Percentiles rank a stretch among this genome's conserved stretches.
These are phyloP conservation scores for Whitmania pigra DNA, from an alignment of 1,140 invertebrate genomes.

Conservation along the genomic window DNA sequence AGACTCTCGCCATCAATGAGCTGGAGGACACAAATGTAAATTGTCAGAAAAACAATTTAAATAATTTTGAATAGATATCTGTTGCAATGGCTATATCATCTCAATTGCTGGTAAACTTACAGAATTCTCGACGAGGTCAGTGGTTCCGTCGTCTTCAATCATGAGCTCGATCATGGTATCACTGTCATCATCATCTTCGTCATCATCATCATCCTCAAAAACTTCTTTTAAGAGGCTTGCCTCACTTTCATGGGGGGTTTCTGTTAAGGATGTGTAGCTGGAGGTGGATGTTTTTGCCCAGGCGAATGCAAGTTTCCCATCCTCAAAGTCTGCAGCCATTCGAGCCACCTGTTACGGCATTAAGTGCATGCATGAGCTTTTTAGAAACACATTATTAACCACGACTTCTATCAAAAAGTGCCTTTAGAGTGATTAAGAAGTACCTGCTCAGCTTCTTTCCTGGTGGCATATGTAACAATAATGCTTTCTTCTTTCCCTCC, in stretches of 20 bases:
- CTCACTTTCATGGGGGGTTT: neutral
- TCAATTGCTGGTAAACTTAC: neutral
- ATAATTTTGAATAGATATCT: no score
- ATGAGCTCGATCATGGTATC: slow-evolving; percentile 7
- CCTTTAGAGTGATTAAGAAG: no score
- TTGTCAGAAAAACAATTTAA: no score
- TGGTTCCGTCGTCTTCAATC: neutral
- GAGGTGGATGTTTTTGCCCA: no score
- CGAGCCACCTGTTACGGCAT: neutral
- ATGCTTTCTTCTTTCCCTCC: neutral
- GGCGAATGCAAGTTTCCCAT: no score
- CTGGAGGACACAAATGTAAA: no score
- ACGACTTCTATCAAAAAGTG: no score
- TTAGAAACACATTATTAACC: no score
- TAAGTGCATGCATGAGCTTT: neutral
- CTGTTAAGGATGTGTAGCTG: neutral
- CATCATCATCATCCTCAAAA: neutral
- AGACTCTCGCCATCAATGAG: no score
- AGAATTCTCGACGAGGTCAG: neutral
- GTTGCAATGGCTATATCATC: no score
- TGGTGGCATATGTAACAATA: neutral
- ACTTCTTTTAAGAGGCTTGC: neutral
- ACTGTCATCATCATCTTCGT: slow-evolving; percentile 7
- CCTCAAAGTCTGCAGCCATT: neutral
- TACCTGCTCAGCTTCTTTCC: slow-evolving; percentile 13